Conservation (phyloP, 2,888 invertebrate genomes). For the Keiferia lycopersicella region DNA sequence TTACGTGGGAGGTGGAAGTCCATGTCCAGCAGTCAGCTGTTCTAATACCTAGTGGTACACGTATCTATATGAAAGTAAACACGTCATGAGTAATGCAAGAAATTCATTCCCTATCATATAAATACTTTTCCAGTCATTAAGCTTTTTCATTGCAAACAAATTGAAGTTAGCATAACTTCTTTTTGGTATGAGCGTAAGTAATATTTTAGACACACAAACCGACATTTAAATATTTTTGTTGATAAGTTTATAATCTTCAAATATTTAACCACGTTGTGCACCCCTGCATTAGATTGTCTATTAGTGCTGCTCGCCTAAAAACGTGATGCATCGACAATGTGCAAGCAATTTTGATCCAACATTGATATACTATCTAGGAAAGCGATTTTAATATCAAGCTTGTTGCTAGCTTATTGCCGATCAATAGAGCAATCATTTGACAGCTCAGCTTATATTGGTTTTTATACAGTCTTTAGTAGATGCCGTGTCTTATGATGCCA, state of each 20-base stretch:
- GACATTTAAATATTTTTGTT: background rate
- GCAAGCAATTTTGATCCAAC: constrained; percentile 8
- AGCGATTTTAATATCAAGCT: background rate
- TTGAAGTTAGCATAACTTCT: too few relatives aligned
- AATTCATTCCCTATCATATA: too few relatives aligned
- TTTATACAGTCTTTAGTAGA: background rate
- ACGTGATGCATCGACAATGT: constrained; percentile 19
- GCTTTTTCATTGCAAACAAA: too few relatives aligned
- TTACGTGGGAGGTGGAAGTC: too few relatives aligned
- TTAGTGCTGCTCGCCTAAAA: constrained; percentile 16
- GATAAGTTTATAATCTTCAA: background rate
- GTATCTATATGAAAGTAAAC: too few relatives aligned
- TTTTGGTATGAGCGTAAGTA: too few relatives aligned
- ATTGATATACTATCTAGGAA: constrained; percentile 1
- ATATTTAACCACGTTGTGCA: background rate
- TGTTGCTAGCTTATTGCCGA: constrained; percentile 1
- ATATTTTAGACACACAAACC: too few relatives aligned
- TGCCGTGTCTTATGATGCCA: too few relatives aligned
- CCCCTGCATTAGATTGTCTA: constrained; percentile 8
- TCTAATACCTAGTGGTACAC: too few relatives aligned
- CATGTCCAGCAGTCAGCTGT: too few relatives aligned
- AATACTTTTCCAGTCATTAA: too few relatives aligned
- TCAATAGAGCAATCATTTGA: background rate
- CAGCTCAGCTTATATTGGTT: background rate
- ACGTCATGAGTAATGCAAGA: too few relatives aligned